Percentiles rank a stretch among this genome's conserved stretches.
Conservation (phyloP, 1,140 invertebrate genomes). For the Calosoma granatense region DNA sequence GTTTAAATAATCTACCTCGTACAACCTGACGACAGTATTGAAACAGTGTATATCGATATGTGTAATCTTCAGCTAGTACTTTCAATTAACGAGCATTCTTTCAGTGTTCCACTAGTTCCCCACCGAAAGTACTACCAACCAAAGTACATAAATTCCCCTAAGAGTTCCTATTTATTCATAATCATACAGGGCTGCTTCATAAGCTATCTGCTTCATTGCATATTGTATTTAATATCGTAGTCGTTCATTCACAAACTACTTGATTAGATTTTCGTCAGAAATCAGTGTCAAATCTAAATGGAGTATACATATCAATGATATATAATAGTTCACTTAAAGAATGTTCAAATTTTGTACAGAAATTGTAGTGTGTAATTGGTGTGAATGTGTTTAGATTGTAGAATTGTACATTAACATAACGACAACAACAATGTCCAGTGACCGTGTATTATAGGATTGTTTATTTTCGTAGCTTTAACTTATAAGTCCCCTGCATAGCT, state of each 20-base stretch:
- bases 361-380: neutral
- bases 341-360: neutral
- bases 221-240: no score
- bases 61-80: neutral
- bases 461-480: neutral
- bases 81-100: neutral
- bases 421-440: neutral
- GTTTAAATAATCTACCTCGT: conserved; percentile 1
- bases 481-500: neutral
- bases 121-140: no score
- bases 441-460: conserved; percentile 1
- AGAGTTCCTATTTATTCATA: no score
- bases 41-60: neutral
- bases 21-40: neutral
- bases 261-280: no score
- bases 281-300: no score
- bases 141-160: no score
- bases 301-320: no score
- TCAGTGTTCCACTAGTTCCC: neutral
- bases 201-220: no score
- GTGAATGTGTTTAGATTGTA: neutral
- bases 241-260: no score
- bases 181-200: no score
- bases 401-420: neutral
- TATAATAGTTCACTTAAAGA: neutral